phyloP scores from a whole-genome alignment of 2,797 vertebrate genomes.

The Mionectes olivaceus region DNA sequence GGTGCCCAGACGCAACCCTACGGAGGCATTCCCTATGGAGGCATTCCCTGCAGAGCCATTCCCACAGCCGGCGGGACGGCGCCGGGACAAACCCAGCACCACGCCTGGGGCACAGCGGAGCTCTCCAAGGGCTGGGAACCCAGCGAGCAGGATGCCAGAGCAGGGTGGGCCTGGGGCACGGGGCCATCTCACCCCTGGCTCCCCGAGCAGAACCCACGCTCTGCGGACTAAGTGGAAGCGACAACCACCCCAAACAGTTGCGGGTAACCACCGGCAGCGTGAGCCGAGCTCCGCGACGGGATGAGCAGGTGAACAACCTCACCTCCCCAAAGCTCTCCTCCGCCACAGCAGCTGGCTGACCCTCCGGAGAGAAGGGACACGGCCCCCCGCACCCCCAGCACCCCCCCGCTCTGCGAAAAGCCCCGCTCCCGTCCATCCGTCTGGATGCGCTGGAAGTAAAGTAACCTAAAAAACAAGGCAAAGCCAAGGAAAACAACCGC shows the following conservation, averaged over 20 bases:
- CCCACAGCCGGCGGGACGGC: not conserved
- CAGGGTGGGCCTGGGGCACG: slow-evolving; percentile 42
- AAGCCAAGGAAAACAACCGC: not conserved
- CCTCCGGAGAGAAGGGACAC: rapidly evolving
- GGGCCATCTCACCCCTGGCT: not conserved
- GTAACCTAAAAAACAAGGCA: not conserved
- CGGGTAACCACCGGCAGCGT: rapidly evolving
- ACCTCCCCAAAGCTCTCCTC: not conserved
- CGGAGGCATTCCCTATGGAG: rapidly evolving
- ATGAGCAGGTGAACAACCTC: not conserved
- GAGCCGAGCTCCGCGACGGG: rapidly evolving
- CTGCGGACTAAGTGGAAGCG: not conserved
- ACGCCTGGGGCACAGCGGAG: not conserved
- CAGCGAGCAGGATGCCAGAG: slow-evolving; percentile 48
- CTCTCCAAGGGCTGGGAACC: slow-evolving; percentile 6
- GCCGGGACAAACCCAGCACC: not conserved
- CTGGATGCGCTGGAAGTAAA: not conserved
- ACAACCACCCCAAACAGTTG: not conserved
- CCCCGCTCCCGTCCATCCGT: not conserved
- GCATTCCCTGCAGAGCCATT: not conserved
- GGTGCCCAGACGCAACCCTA: rapidly evolving
- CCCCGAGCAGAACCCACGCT: not conserved
- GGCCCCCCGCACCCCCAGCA: not conserved
- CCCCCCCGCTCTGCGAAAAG: not conserved
- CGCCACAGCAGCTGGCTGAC: not conserved